Evolutionary conservation across 2,888 invertebrate species (phyloP).

Genomic region (Torymus texanus): DNA sequence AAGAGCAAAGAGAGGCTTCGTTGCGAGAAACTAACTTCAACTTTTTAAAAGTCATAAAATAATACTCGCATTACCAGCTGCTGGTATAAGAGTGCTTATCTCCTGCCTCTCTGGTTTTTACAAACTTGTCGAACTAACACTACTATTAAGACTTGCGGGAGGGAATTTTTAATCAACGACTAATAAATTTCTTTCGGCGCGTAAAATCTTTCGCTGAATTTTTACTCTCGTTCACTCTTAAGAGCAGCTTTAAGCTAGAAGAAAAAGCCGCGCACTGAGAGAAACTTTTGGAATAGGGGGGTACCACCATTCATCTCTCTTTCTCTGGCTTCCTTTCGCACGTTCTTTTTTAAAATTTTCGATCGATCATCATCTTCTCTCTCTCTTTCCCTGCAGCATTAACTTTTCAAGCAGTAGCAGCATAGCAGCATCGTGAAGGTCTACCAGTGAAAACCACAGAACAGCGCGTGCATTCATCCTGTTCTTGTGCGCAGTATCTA

Average conservation of each 20-base stretch:
- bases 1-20: background rate
- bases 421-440: background rate
- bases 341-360: conserved; percentile 37
- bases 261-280: background rate
- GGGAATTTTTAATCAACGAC: conserved; percentile 35
- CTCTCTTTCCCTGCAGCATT: conserved; percentile 9
- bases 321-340: background rate
- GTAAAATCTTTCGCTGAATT: background rate
- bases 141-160: too few relatives aligned
- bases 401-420: conserved; percentile 20
- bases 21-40: background rate
- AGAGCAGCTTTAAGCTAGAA: background rate
- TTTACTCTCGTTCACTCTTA: background rate
- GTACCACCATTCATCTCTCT: conserved; percentile 42
- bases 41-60: background rate
- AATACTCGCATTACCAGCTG: background rate
- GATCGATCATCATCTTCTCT: conserved; percentile 48
- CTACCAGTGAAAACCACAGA: background rate
- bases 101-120: background rate
- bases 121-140: background rate
- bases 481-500: too few relatives aligned
- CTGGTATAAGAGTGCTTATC: too few relatives aligned
- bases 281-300: conserved; percentile 19
- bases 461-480: background rate
- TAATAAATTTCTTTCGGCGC: conserved; percentile 44